Base-by-base conservation (phyloP, 2,888 invertebrate genomes). In the Drosophila paramelanica region DNA sequence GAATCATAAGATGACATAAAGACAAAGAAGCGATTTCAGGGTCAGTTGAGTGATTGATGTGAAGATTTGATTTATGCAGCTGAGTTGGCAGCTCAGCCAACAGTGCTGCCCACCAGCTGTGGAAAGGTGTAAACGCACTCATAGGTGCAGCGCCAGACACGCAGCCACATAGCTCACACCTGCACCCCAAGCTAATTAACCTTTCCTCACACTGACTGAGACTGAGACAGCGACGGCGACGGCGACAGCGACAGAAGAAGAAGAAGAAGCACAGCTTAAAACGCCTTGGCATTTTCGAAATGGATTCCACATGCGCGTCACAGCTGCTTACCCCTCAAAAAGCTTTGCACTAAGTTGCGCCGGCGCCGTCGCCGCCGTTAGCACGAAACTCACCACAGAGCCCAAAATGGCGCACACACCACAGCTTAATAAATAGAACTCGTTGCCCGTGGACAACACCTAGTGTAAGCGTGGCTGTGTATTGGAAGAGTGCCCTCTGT, bases 341-440 rank as follows among this genome's bases (percentile, higher is more conserved):
- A 85, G 84, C 84, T 85, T 51, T 36, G 46, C 49, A 4, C 5
- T 23, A 27, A 43, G 72, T 50, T 23, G 75, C 68, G 76, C 71
- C 57, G 69, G 73, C 77, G 82, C 71, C 36, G 68, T 39, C 61
- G 61, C 23, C 20, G 67, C 38, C 47, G 51, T 45, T 67, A 58
- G 60, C 57, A n/a, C 31, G 31, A 66, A 77, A 77, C 49, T 80
- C 89, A 91, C 92, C 92, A 91, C 91, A 87, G 42, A 62, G 68
- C 51, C 83, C 74, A 73, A 81, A 66, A 77, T 61, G 73, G 74
- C 77, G 77, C 77, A 67, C 67, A 79, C 81, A 80, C 79, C 90
- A 58, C 89, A 88, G 91, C 92, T 93, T 93, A 91, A 93, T 93
- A 93, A 93, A 93, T 93, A 93, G 93, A 92, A 92, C 92, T 90